These are phyloP conservation scores for Mus spicilegus DNA, from an alignment of 2,113 vertebrate genomes.

Conservation along the genomic window DNA sequence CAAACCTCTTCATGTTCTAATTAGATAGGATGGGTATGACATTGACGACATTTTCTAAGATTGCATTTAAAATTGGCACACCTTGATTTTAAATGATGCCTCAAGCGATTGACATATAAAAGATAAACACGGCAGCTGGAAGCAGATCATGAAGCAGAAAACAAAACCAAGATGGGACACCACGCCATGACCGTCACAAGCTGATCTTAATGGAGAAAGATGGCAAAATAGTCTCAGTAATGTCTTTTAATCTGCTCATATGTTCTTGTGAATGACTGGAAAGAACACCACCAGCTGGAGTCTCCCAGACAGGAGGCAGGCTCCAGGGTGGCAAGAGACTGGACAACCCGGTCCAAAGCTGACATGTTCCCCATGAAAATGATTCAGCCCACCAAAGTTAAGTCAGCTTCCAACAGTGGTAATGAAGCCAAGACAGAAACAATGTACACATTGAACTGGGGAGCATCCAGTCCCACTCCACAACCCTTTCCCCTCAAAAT, in stretches of 20 bases:
- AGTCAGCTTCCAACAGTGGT: neutral
- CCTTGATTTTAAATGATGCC: neutral
- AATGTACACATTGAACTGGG: neutral
- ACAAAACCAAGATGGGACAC: neutral
- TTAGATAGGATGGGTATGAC: neutral
- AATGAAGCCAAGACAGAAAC: neutral
- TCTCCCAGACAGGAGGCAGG: neutral
- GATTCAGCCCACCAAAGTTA: neutral
- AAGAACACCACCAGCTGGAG: fast-evolving
- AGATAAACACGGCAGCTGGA: neutral
- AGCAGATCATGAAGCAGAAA: neutral
- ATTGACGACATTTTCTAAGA: neutral
- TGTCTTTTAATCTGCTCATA: too few species aligned
- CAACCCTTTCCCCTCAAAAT: neutral
- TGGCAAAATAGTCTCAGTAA: neutral
- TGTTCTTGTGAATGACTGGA: neutral
- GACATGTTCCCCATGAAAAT: neutral
- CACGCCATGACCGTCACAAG: neutral
- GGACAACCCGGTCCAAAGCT: neutral
- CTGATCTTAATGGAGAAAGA: neutral
- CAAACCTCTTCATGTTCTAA: neutral
- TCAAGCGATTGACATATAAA: neutral
- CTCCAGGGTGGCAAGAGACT: neutral
- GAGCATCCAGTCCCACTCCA: neutral
- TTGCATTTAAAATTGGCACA: neutral